Percentiles rank a stretch among this genome's conserved stretches.
These are phyloP conservation scores for Baronia brevicornis DNA, from an alignment of 2,888 invertebrate genomes.

Conservation along the genomic window DNA sequence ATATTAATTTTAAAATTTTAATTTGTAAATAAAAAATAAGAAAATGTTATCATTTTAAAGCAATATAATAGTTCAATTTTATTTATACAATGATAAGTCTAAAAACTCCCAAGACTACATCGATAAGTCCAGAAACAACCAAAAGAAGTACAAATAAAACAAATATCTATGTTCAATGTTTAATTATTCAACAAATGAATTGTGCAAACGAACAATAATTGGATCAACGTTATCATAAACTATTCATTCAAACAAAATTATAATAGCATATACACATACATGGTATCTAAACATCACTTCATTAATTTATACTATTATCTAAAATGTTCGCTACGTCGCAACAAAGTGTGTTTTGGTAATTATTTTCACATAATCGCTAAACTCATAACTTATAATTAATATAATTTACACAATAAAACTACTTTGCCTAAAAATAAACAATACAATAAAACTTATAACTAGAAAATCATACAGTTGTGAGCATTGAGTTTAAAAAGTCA, in stretches of 20 bases:
- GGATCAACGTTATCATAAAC: constrained; percentile 66
- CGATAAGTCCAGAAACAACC: too few relatives aligned
- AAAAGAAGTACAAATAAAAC: constrained; percentile 17
- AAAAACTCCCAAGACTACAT: too few relatives aligned
- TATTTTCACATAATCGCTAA: constrained; percentile 29
- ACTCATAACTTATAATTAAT: constrained; percentile 15
- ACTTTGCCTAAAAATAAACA: constrained; percentile 2
- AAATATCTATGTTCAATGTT: constrained; percentile 34
- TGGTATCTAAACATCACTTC: constrained; percentile 43
- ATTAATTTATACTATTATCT: constrained; percentile 13
- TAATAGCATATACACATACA: constrained; percentile 41
- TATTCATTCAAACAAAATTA: constrained; percentile 68
- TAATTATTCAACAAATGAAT: constrained; percentile 52
- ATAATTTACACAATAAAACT: constrained; percentile 21
- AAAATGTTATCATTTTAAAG: too few relatives aligned
- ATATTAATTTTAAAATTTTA: not conserved
- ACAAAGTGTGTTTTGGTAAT: constrained; percentile 56
- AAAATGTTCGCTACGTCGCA: constrained; percentile 29
- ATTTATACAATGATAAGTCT: too few relatives aligned
- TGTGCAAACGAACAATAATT: constrained; percentile 61
- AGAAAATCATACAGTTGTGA: too few relatives aligned
- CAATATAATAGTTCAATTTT: too few relatives aligned
- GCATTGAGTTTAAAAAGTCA: too few relatives aligned
- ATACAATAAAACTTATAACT: constrained; percentile 1
- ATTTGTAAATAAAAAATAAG: too few relatives aligned